These are phyloP conservation scores for Trachelipus rathkii DNA, from an alignment of 1,140 invertebrate species.

Conservation along the genomic window DNA sequence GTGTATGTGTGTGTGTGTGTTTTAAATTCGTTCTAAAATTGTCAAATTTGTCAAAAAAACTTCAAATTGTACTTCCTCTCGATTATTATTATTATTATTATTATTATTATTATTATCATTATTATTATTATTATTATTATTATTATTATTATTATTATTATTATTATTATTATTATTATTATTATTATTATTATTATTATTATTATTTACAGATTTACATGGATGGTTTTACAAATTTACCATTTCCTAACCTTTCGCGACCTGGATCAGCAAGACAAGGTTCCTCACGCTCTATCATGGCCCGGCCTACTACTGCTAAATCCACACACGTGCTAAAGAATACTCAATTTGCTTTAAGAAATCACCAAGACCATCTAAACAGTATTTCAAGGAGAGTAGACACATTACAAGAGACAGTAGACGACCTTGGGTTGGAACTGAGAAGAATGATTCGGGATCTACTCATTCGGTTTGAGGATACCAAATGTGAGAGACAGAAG, in stretches of 20 bases:
- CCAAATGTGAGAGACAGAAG: not conserved
- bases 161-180: not conserved
- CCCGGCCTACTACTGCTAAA: not conserved
- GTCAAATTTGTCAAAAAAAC: too few species aligned
- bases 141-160: too few species aligned
- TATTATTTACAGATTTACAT: not conserved
- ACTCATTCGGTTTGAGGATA: too few species aligned
- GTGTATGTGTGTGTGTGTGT: too few species aligned
- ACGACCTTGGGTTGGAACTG: not conserved
- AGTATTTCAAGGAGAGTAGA: not conserved
- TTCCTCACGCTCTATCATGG: not conserved
- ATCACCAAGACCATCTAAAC: not conserved
- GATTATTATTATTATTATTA: too few species aligned
- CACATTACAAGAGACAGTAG: not conserved
- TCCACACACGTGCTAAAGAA: not conserved
- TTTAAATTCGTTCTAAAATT: too few species aligned
- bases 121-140: too few species aligned
- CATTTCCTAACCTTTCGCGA: not conserved
- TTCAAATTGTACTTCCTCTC: too few species aligned
- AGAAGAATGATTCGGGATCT: not conserved
- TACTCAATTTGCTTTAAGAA: not conserved
- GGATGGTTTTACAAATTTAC: not conserved
- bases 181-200: not conserved
- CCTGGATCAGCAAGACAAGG: not conserved
- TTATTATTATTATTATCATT: too few species aligned